These are phyloP conservation scores for Spisula subtruncata DNA, from an alignment of 2,888 invertebrate genomes.

Conservation along the genomic window DNA sequence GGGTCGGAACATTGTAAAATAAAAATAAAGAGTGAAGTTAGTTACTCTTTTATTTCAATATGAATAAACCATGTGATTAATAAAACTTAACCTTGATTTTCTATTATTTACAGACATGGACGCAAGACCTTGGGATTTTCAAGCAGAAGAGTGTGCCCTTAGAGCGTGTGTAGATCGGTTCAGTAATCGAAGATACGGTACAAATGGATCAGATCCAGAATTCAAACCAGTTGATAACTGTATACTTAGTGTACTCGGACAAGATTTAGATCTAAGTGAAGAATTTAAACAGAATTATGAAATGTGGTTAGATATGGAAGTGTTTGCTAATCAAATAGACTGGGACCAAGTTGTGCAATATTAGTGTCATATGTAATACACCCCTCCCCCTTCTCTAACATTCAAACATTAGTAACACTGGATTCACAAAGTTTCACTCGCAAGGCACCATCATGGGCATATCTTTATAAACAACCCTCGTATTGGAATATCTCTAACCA, in stretches of 20 bases:
- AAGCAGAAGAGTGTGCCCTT: constrained; percentile 98
- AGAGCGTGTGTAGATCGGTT: constrained; percentile 98
- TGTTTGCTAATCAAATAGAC: constrained; percentile 93
- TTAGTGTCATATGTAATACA: constrained; percentile 20
- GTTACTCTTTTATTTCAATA: too few species aligned
- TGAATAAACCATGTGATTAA: too few species aligned
- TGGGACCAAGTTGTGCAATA: constrained; percentile 88
- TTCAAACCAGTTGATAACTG: constrained; percentile 93
- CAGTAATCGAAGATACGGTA: constrained; percentile 96
- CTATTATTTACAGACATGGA: constrained; percentile 92
- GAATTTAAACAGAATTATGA: constrained; percentile 93
- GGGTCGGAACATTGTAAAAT: too few species aligned
- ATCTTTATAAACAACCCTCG: too few species aligned
- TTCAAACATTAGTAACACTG: too few species aligned
- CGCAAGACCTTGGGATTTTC: constrained; percentile 98
- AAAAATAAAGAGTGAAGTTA: too few species aligned
- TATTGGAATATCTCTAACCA: too few species aligned
- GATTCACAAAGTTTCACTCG: too few species aligned
- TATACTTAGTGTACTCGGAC: constrained; percentile 93
- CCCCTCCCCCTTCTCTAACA: too few species aligned
- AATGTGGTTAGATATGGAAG: constrained; percentile 98
- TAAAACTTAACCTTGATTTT: too few species aligned
- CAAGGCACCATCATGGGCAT: too few species aligned
- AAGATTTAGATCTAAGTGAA: constrained; percentile 94
- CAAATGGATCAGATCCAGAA: constrained; percentile 89